Conservation (phyloP, 2,888 invertebrate species). For the Spilosoma lubricipeda region DNA sequence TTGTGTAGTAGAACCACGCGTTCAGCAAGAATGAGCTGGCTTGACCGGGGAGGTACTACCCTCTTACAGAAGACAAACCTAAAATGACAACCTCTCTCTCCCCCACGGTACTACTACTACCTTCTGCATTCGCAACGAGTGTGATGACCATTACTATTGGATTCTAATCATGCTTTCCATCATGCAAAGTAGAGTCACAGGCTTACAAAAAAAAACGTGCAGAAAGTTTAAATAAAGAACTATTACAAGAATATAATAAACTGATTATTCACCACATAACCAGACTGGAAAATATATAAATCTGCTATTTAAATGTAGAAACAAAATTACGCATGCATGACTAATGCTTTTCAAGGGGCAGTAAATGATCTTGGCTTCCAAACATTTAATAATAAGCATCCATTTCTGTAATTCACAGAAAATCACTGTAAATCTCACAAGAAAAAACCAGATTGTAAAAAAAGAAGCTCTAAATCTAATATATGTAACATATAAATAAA, state of each 20-base stretch:
- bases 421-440: constrained; percentile 26
- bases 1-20: not conserved
- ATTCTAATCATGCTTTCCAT: too few species aligned
- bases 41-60: too few species aligned
- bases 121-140: too few species aligned
- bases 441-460: constrained; percentile 43
- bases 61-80: too few species aligned
- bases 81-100: too few species aligned
- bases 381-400: constrained; percentile 29
- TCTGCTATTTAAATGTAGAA: constrained; percentile 35
- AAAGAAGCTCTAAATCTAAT: constrained; percentile 50
- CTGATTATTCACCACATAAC: constrained; percentile 8
- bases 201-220: not conserved
- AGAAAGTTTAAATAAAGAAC: constrained; percentile 1
- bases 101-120: too few species aligned
- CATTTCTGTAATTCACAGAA: constrained; percentile 30
- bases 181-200: too few species aligned
- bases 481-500: constrained; percentile 51
- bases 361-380: constrained; percentile 36
- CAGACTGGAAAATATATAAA: constrained; percentile 10
- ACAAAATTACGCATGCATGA: constrained; percentile 43
- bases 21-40: too few species aligned
- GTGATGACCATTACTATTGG: too few species aligned
- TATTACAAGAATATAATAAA: not conserved
- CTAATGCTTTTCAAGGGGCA: constrained; percentile 44